Percentiles rank a stretch among this genome's conserved stretches.
These are phyloP conservation scores for Macrobrachium rosenbergii DNA, from an alignment of 1,140 invertebrate genomes.

Conservation along the genomic window DNA sequence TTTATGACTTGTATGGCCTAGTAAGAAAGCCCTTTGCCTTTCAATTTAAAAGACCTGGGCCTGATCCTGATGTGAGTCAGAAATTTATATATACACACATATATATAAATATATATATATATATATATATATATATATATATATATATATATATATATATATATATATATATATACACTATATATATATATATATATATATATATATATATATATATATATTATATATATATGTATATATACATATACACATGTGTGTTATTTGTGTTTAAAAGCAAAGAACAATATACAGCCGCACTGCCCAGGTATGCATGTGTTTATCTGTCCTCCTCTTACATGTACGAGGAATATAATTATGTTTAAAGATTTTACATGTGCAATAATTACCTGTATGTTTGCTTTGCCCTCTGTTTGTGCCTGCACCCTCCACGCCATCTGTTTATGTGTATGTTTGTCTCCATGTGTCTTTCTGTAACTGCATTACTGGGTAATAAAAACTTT, in stretches of 20 bases:
- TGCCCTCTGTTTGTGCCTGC: not conserved
- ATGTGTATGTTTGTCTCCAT: not conserved
- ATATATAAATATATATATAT: conserved; percentile 17
- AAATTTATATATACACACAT: conserved; percentile 2
- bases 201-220: conserved; percentile 13
- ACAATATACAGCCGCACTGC: no score
- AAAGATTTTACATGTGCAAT: no score
- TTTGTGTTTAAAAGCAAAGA: no score
- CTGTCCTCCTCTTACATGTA: no score
- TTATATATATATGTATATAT: not conserved
- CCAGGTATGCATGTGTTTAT: no score
- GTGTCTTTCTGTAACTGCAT: not conserved
- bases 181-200: conserved; percentile 17
- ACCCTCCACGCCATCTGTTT: not conserved
- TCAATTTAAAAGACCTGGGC: no score
- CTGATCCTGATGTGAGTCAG: no score
- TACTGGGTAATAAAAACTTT: not conserved
- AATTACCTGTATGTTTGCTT: no score
- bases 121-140: conserved; percentile 14
- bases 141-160: conserved; percentile 1
- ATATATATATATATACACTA: conserved; percentile 22
- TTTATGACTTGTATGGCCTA: no score
- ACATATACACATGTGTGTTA: not conserved
- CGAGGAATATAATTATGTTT: no score
- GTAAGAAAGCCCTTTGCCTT: no score